These are phyloP conservation scores for Patella vulgata DNA, from an alignment of 1,140 invertebrate genomes.

Conservation along the genomic window DNA sequence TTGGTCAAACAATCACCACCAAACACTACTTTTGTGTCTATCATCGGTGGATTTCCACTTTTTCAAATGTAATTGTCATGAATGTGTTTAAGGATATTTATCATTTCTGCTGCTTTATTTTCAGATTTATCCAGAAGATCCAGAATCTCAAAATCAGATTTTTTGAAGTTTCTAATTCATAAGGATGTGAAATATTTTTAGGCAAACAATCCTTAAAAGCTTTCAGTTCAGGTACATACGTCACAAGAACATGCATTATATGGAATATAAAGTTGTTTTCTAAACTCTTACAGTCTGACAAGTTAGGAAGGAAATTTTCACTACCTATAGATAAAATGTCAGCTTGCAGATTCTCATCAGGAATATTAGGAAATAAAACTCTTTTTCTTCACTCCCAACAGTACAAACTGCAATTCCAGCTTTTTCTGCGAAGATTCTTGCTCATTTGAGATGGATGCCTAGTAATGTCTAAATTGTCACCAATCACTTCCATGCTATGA, in stretches of 20 bases:
- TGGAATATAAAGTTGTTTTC: constrained; percentile 17
- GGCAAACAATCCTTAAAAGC: constrained; percentile 7
- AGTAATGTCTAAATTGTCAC: constrained; percentile 29
- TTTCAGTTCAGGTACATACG: constrained; percentile 12
- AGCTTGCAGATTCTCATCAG: constrained; percentile 12
- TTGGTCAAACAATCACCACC: constrained; percentile 37
- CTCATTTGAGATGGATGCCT: constrained; percentile 16
- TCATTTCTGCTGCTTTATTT: constrained; percentile 34
- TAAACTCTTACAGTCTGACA: constrained; percentile 12
- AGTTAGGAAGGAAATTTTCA: constrained; percentile 19
- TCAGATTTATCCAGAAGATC: constrained; percentile 32
- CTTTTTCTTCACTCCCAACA: constrained; percentile 10
- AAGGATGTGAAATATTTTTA: constrained; percentile 18
- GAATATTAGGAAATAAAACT: constrained; percentile 4
- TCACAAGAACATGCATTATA: constrained; percentile 22
- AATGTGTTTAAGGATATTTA: constrained; percentile 30
- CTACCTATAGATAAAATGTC: constrained; percentile 18
- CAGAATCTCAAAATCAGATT: constrained; percentile 21
- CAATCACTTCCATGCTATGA: constrained; percentile 24
- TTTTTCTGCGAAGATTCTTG: constrained; percentile 18
- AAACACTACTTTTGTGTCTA: constrained; percentile 23
- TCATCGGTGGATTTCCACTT: constrained; percentile 11
- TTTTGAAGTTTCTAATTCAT: constrained; percentile 18
- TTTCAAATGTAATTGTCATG: constrained; percentile 20
- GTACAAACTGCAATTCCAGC: constrained; percentile 27